A percentile compares a stretch with the other conserved stretches of the same genome.
Evolutionary conservation across 2,888 invertebrate genomes (phyloP).

Genomic region (Oscheius sp.): DNA sequence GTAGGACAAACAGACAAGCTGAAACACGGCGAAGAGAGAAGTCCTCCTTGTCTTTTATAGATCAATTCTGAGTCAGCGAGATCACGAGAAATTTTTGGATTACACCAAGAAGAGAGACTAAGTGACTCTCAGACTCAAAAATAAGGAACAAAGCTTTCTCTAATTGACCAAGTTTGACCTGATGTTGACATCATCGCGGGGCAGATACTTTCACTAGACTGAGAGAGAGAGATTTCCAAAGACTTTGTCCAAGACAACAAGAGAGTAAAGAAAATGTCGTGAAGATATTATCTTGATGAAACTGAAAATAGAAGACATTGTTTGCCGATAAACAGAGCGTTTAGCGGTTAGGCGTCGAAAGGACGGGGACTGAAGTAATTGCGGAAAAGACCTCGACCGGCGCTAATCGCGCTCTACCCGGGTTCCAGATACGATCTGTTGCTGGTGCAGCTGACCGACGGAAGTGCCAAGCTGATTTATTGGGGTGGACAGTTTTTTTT

Average conservation of each 20-base stretch:
- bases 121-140: not conserved
- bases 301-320: not conserved
- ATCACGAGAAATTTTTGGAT: not conserved
- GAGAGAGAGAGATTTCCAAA: not conserved
- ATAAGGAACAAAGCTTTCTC: not conserved
- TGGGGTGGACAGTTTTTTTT: not conserved
- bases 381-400: constrained; percentile 26
- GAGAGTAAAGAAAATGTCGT: not conserved
- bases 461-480: constrained; percentile 15
- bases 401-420: constrained; percentile 11
- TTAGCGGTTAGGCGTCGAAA: not conserved
- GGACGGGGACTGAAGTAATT: constrained; percentile 8
- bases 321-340: not conserved
- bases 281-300: not conserved
- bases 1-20: not conserved
- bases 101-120: not conserved
- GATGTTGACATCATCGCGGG: not conserved
- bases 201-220: not conserved
- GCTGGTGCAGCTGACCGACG: not conserved
- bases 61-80: not conserved
- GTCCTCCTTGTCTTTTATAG: not conserved
- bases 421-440: constrained; percentile 12
- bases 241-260: not conserved
- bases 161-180: constrained; percentile 22
- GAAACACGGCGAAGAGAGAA: not conserved